Conservation (phyloP, 2,888 invertebrate species). For the Enchytraeus crypticus region DNA sequence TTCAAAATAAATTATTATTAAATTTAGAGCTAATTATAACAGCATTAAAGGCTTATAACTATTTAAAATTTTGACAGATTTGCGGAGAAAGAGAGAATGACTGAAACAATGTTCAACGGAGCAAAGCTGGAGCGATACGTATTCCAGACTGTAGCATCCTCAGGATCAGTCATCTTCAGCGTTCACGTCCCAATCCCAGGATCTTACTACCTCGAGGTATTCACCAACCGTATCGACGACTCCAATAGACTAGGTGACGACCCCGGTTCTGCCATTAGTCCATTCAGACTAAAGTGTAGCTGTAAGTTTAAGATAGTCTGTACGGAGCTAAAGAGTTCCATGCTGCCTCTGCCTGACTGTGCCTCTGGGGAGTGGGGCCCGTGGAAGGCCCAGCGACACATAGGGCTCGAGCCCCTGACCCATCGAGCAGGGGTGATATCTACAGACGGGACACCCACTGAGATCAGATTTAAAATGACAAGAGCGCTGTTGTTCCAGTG, state of each 20-base stretch:
- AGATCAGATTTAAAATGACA: slow-evolving; percentile 38
- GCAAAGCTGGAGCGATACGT: slow-evolving; percentile 93
- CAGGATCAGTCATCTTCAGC: slow-evolving; percentile 67
- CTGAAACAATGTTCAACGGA: slow-evolving; percentile 69
- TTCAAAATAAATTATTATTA: too few species aligned
- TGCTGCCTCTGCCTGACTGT: slow-evolving; percentile 91
- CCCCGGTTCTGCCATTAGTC: slow-evolving; percentile 38
- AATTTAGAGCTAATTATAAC: too few species aligned
- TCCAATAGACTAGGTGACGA: slow-evolving; percentile 33
- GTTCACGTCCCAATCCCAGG: slow-evolving; percentile 95
- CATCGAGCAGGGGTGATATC: slow-evolving; percentile 80
- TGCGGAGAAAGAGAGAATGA: slow-evolving; percentile 60
- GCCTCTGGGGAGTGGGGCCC: slow-evolving; percentile 99
- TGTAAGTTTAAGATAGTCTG: slow-evolving; percentile 60
- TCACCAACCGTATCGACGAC: slow-evolving; percentile 71
- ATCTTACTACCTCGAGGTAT: slow-evolving; percentile 88
- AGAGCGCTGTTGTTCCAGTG: slow-evolving; percentile 70
- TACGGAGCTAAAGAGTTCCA: slow-evolving; percentile 75
- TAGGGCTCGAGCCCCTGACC: slow-evolving; percentile 63
- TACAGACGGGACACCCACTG: slow-evolving; percentile 56
- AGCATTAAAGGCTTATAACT: too few species aligned
- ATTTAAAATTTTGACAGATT: slow-evolving; percentile 63
- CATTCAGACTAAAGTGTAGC: slow-evolving; percentile 55
- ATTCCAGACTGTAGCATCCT: slow-evolving; percentile 72
- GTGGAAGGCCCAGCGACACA: slow-evolving; percentile 80